Percentiles rank a stretch among this genome's conserved stretches.
Conservation (phyloP, 2,797 vertebrate genomes). For the Coilia nasus region DNA sequence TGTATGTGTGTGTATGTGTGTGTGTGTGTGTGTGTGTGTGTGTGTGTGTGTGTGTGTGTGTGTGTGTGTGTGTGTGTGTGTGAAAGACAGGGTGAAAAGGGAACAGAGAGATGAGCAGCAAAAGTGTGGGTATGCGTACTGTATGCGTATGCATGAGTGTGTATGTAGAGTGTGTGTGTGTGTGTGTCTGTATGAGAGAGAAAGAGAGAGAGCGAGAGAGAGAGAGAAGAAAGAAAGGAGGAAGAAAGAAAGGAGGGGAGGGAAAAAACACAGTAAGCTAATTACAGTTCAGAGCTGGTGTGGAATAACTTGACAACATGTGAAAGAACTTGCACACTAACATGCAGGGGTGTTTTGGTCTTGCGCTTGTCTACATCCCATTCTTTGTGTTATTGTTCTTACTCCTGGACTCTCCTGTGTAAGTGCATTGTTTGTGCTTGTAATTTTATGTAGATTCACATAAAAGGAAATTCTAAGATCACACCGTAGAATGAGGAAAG, state of each 20-base stretch:
- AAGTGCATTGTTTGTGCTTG: not conserved
- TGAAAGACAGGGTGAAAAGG: too few relatives aligned
- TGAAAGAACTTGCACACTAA: not conserved
- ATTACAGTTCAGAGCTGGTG: not conserved
- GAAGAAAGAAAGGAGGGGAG: constrained; percentile 2
- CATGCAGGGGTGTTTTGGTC: not conserved
- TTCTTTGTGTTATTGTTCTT: not conserved
- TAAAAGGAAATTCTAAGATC: not conserved
- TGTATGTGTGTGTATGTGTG: constrained; percentile 38
- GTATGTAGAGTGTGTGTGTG: constrained; percentile 22
- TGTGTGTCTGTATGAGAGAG: constrained; percentile 42
- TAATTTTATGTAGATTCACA: not conserved
- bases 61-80: constrained; percentile 2
- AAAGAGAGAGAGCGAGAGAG: not conserved
- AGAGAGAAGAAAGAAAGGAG: constrained; percentile 44
- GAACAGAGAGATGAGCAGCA: too few relatives aligned
- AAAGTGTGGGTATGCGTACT: too few relatives aligned
- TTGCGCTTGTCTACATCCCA: not conserved
- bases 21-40: constrained; percentile 40
- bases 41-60: constrained; percentile 41
- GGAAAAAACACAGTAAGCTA: not conserved
- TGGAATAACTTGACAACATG: not conserved
- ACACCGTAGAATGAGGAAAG: not conserved
- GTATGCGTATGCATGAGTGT: constrained; percentile 41
- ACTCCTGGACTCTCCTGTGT: not conserved